Evolutionary conservation across 2,113 vertebrate species (phyloP).

Genomic region (Euleptes europaea): DNA sequence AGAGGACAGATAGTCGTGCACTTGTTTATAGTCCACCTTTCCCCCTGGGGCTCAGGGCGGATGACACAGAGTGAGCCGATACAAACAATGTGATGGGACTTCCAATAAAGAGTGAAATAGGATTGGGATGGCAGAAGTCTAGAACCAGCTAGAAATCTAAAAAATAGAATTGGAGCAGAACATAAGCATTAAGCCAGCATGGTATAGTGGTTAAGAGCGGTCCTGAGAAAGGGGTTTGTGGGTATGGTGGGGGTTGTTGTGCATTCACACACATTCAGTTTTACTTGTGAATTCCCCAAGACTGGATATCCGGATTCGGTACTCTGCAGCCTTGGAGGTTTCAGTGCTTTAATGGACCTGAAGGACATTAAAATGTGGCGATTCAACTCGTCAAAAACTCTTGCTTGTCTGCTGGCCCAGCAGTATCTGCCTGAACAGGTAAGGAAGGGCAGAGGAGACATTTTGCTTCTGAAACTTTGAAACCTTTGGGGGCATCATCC

Average conservation of each 20-base stretch:
- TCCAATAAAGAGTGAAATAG: too few species aligned
- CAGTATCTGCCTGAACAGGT: rapidly evolving
- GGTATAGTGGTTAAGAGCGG: too few species aligned
- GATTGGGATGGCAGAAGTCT: too few species aligned
- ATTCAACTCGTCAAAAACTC: slow-evolving; percentile 39
- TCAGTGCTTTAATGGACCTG: rapidly evolving
- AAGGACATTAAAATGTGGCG: slow-evolving; percentile 64
- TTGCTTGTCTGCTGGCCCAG: slow-evolving; percentile 42
- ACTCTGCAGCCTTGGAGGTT: neutral
- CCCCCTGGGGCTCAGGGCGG: too few species aligned
- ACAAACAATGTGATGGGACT: too few species aligned
- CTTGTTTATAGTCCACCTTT: too few species aligned
- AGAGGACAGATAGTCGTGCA: neutral
- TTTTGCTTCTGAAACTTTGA: neutral
- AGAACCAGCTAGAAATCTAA: too few species aligned
- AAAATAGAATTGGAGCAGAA: too few species aligned
- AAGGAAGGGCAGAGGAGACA: neutral
- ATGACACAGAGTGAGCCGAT: too few species aligned
- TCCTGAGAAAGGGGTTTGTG: too few species aligned
- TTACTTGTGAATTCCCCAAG: slow-evolving; percentile 33
- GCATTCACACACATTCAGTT: neutral
- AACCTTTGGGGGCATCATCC: neutral
- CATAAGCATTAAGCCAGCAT: too few species aligned
- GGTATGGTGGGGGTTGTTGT: too few species aligned
- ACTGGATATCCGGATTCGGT: slow-evolving; percentile 66